phyloP scores from a whole-genome alignment of 2,113 vertebrate genomes.

The Hepsetus odoe region DNA sequence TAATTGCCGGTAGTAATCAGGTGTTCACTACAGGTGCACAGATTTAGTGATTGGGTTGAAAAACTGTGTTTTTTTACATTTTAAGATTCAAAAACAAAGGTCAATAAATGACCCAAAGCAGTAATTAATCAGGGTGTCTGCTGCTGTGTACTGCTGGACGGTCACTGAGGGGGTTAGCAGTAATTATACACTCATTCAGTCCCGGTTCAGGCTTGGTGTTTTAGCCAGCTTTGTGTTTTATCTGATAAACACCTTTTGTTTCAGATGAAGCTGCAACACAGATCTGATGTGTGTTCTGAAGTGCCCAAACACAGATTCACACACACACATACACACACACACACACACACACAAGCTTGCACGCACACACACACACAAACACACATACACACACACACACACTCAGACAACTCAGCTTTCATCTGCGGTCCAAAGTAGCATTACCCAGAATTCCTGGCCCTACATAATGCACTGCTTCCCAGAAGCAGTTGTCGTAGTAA shows the following conservation, averaged over 20 bases:
- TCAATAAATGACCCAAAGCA: not conserved
- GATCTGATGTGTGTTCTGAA: conserved; percentile 73
- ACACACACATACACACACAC: too few species aligned
- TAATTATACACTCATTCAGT: not conserved
- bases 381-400: conserved; percentile 20
- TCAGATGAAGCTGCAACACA: conserved; percentile 25
- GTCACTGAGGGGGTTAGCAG: not conserved
- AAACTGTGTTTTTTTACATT: not conserved
- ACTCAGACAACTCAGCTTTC: conserved; percentile 61
- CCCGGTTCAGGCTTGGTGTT: not conserved
- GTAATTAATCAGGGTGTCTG: not conserved
- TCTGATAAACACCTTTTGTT: conserved; percentile 21
- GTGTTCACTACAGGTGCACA: not conserved
- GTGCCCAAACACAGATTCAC: too few species aligned
- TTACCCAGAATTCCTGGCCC: conserved; percentile 82
- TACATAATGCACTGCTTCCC: conserved; percentile 79
- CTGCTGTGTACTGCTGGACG: not conserved
- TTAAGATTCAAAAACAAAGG: not conserved
- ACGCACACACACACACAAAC: conserved; percentile 23
- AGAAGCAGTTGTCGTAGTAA: conserved; percentile 78
- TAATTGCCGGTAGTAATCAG: not conserved
- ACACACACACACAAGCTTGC: too few species aligned
- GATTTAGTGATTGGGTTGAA: not conserved
- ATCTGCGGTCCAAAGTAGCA: conserved; percentile 80
- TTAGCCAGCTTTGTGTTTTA: not conserved